These are phyloP conservation scores for Lordiphosa andalusiaca DNA, from an alignment of 2,888 invertebrate genomes.

Conservation along the genomic window DNA sequence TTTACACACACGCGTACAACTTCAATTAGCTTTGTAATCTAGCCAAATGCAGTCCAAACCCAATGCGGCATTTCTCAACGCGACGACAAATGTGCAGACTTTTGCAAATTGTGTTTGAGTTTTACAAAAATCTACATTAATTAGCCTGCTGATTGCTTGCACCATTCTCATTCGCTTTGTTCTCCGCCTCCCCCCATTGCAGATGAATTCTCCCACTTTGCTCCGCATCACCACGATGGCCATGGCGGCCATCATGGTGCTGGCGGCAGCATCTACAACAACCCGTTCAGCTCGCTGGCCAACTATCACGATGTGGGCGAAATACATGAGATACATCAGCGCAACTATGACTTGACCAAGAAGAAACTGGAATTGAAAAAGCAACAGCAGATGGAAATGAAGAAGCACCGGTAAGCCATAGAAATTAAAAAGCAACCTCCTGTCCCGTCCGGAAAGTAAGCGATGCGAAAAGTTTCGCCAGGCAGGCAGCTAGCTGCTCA, in stretches of 20 bases:
- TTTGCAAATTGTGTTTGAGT: slow-evolving; percentile 23
- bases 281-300: slow-evolving; percentile 78
- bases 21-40: no score
- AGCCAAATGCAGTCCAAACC: no score
- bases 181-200: slow-evolving; percentile 33
- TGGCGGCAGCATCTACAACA: slow-evolving; percentile 72
- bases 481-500: slow-evolving; percentile 36
- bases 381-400: slow-evolving; percentile 66
- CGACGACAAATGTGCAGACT: not conserved
- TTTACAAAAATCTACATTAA: slow-evolving; percentile 45
- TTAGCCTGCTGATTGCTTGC: slow-evolving; percentile 41
- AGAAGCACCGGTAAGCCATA: slow-evolving; percentile 79
- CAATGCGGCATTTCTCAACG: no score
- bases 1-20: no score
- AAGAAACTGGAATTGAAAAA: slow-evolving; percentile 77
- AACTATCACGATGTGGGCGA: slow-evolving; percentile 78
- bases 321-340: slow-evolving; percentile 77
- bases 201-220: slow-evolving; percentile 75
- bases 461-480: slow-evolving; percentile 44
- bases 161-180: slow-evolving; percentile 7
- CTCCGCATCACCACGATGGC: slow-evolving; percentile 67
- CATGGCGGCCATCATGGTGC: slow-evolving; percentile 75
- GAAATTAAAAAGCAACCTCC: slow-evolving; percentile 54
- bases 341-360: slow-evolving; percentile 79
- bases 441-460: slow-evolving; percentile 37